Percentiles rank a stretch among this genome's conserved stretches.
Conservation (phyloP, 2,888 invertebrate genomes). For the Lamproptera curius region DNA sequence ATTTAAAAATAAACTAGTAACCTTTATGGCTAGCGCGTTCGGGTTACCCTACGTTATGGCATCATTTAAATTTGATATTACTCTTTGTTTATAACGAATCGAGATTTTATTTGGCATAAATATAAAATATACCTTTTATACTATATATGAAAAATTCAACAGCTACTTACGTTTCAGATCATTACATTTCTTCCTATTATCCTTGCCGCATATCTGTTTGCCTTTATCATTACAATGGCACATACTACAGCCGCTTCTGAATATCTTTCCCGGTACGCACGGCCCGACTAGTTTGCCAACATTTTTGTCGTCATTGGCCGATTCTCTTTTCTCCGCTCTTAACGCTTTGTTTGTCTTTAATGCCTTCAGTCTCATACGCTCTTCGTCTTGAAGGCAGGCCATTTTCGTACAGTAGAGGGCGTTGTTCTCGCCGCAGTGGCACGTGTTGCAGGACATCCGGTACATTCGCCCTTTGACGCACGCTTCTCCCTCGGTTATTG, state of each 20-base stretch:
- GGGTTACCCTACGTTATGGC: no score
- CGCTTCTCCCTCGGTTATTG: conserved; percentile 39
- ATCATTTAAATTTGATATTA: no score
- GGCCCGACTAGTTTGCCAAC: conserved; percentile 25
- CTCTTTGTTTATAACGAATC: no score
- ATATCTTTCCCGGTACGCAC: conserved; percentile 49
- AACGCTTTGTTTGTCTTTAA: not conserved
- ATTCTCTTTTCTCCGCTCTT: not conserved
- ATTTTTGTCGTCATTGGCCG: conserved; percentile 5
- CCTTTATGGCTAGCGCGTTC: no score
- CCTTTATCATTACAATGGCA: conserved; percentile 44
- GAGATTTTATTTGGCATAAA: not conserved
- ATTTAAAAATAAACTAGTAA: no score
- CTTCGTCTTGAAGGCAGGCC: conserved; percentile 39
- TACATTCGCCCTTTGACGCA: conserved; percentile 46
- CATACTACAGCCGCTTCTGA: conserved; percentile 37
- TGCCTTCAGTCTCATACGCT: not conserved
- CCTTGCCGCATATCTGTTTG: conserved; percentile 28
- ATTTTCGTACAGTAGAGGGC: conserved; percentile 57
- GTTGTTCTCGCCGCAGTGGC: conserved; percentile 40
- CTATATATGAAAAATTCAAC: no score
- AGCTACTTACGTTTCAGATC: conserved; percentile 29
- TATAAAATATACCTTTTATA: no score
- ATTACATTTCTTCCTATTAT: conserved; percentile 24
- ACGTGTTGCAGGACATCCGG: conserved; percentile 53